Evolutionary conservation across 2,888 invertebrate genomes (phyloP), one percentile per base, ranked within the genome.

Genomic region (Zaprionus lineosus): DNA sequence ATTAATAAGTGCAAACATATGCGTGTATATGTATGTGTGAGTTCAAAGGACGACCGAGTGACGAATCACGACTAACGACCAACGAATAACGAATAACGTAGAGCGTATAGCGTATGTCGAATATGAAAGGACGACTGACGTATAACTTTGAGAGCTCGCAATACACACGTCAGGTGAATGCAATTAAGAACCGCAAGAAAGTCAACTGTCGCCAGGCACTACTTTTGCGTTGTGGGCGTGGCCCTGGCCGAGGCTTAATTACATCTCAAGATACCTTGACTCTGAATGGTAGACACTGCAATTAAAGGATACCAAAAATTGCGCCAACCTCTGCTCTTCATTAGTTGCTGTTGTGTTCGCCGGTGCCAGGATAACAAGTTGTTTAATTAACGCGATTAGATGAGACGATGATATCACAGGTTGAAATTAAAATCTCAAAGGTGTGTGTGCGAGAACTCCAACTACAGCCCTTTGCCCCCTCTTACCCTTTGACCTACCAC

Each of bases 381-480:
- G 75, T 74, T 83, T 85, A 85, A 83, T 83, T 83, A 85, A 83
- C 81, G 69, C 73, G 85, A 83, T 85, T 83, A 79, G 73, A 83
- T 64, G 64, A 64, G n/a, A n/a, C n/a, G 70, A 60, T 68, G 77
- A 77, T 78, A 77, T 58, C 72, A 73, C 77, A 74, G 58, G 72
- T 71, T 65, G 67, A 67, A 77, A 69, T 74, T 62, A 61, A 69
- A 74, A 63, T 75, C 75, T 69, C 65, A 55, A 60, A 72, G 72
- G 74, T 21, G 43, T 47, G 16, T 3, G 11, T n/a, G n/a, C n/a
- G n/a, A n/a, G n/a, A n/a, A n/a, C n/a, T n/a, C n/a, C n/a, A n/a
- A n/a, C n/a, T n/a, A 24, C 59, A 21, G 14, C 29, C 28, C 12
- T 26, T 36, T 28, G 4, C 16, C 11, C 16, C 5, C 2, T 1